A percentile compares a stretch with the other conserved stretches of the same genome.
phyloP scores from a whole-genome alignment of 2,888 invertebrate species.

The Drosophila kokeensis region DNA sequence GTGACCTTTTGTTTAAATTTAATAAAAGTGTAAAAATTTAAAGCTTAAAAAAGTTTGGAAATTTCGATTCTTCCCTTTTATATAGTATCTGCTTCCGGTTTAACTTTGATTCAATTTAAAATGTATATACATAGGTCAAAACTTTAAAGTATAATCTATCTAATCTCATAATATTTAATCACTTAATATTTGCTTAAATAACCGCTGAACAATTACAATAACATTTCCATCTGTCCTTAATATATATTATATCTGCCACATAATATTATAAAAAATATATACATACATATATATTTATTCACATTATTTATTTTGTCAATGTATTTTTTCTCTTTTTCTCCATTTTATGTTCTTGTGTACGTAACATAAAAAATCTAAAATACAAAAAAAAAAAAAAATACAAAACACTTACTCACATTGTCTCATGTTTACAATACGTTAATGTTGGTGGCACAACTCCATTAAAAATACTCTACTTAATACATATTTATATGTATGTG shows the following conservation, averaged over 20 bases:
- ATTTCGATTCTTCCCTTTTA: not conserved
- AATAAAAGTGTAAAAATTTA: not conserved
- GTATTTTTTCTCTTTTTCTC: constrained; percentile 82
- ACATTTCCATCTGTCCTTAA: not conserved
- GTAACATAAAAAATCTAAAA: constrained; percentile 61
- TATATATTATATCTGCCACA: constrained; percentile 5
- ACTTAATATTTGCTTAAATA: constrained; percentile 15
- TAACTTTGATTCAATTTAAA: not conserved
- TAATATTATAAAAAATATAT: constrained; percentile 26
- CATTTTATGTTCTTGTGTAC: constrained; percentile 79
- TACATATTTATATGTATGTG: constrained; percentile 31
- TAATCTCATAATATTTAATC: not conserved
- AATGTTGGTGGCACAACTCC: constrained; percentile 83
- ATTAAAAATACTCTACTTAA: constrained; percentile 43
- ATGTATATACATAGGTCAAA: not conserved
- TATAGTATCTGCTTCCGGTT: not conserved
- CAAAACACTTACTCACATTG: constrained; percentile 50
- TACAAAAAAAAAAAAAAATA: constrained; percentile 61
- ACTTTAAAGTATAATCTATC: not conserved
- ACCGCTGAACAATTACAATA: constrained; percentile 7
- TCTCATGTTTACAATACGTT: constrained; percentile 62
- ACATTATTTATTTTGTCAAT: constrained; percentile 82
- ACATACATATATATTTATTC: constrained; percentile 36
- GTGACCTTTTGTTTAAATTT: not conserved
- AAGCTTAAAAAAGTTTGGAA: not conserved